phyloP scores from a whole-genome alignment of 2,797 vertebrate species.

The Diceros bicornis region DNA sequence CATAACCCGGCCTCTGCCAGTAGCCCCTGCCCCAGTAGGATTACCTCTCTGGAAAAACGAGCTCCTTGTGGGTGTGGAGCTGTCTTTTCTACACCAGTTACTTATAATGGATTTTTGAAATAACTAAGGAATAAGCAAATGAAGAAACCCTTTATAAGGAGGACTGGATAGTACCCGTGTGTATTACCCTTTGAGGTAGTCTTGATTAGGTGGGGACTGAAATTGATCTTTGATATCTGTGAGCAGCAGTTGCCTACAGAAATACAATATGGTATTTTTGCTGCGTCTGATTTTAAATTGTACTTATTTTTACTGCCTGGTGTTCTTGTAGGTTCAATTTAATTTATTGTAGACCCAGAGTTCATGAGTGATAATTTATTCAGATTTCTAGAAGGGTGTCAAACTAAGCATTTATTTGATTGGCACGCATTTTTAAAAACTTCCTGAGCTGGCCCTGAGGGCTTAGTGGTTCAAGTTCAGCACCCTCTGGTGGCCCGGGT shows the following conservation, averaged over 20 bases:
- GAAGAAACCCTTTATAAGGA: not conserved
- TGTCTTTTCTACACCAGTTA: not conserved
- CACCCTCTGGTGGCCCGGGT: too few relatives aligned
- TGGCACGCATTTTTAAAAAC: not conserved
- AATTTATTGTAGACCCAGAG: not conserved
- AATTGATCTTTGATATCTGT: not conserved
- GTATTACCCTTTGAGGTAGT: not conserved
- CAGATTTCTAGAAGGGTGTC: not conserved
- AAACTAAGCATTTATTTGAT: not conserved
- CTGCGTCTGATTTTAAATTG: not conserved
- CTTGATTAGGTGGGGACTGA: not conserved
- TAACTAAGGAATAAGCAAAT: not conserved
- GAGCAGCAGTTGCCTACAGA: not conserved
- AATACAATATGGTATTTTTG: not conserved
- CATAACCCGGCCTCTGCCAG: not conserved
- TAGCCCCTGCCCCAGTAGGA: too few relatives aligned
- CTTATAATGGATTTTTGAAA: not conserved
- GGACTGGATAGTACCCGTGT: not conserved
- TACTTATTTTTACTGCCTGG: not conserved
- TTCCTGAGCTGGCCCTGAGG: not conserved
- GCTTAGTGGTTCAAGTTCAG: too few relatives aligned
- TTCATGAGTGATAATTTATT: not conserved
- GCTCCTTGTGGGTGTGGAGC: not conserved
- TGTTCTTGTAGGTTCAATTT: not conserved
- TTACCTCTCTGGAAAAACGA: not conserved